A percentile compares a stretch with the other conserved stretches of the same genome.
Conservation (phyloP, 2,888 invertebrate genomes). For the Eupelmus urozonus region DNA sequence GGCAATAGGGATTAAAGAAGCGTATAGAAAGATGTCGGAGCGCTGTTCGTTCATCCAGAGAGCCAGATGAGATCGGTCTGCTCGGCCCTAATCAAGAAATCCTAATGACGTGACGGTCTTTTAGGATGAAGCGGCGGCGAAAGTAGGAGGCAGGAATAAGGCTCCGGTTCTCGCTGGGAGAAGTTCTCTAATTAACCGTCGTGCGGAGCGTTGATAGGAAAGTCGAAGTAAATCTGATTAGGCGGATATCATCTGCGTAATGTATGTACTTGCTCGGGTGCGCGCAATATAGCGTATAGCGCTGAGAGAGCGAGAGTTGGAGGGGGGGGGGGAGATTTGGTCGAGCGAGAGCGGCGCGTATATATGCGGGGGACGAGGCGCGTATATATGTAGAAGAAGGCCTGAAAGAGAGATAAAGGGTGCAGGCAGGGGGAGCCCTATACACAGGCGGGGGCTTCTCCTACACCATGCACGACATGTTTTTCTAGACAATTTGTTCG, state of each 20-base stretch:
- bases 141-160: slow-evolving; percentile 37
- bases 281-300: slow-evolving; percentile 44
- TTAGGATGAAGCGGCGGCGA: slow-evolving; percentile 30
- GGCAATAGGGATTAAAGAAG: slow-evolving; percentile 7
- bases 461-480: slow-evolving; percentile 73
- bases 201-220: slow-evolving; percentile 74
- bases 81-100: slow-evolving; percentile 31
- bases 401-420: slow-evolving; percentile 58
- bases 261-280: slow-evolving; percentile 68
- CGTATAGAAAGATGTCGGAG: no score
- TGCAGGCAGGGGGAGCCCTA: slow-evolving; percentile 58
- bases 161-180: neutral
- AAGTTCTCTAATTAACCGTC: slow-evolving; percentile 73
- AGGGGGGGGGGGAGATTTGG: slow-evolving; percentile 5
- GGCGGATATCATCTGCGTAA: slow-evolving; percentile 77
- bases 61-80: no score
- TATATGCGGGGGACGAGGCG: slow-evolving; percentile 6
- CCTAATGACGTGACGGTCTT: slow-evolving; percentile 42
- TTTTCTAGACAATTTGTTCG: slow-evolving; percentile 79
- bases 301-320: slow-evolving; percentile 17
- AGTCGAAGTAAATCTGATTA: slow-evolving; percentile 77
- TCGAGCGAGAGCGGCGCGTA: slow-evolving; percentile 18
- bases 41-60: no score
- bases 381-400: slow-evolving; percentile 39
- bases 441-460: slow-evolving; percentile 60